Base-by-base conservation (phyloP, 2,888 invertebrate genomes). In the Acanthosepion pharaonis region DNA sequence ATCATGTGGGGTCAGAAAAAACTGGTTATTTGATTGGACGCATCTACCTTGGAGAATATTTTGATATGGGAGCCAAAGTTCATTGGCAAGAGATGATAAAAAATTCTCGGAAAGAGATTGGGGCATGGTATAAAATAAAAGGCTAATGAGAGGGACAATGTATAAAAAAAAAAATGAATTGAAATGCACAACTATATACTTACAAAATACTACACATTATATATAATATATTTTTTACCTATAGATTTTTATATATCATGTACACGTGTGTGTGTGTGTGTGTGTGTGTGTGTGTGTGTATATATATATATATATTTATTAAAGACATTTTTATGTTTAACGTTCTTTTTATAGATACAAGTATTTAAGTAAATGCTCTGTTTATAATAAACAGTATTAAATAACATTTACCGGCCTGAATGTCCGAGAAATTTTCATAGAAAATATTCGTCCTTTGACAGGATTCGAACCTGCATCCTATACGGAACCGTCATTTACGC, bases 41-140 rank as follows among this genome's bases (percentile, higher is more conserved):
- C 48, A 94, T 96, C 42, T 97, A 97, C 95, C 94, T 96, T 8
- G 97, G 97, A 25, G 95, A 96, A 94, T 96, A 96, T 95, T 96
- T 96, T 95, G 96, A 96, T 94, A 91, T 94, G 6, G 95, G 95
- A 33, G 96, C 96, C 28, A 95, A 96, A 94, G 96, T 96, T 20
- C 96, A 97, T 94, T 97, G 96, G 96, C 94, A 95, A 64, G 96
- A 96, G 95, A 97, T 97, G 97, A 95, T 96, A 25, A 95, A 96
- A n/a, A 96, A 96, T 94, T 96, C 96, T 0, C 93, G 97, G 25
- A 96, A 96, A 95, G 96, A 96, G 94, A 96, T 97, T 25, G 96
- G 96, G 28, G 95, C 96, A 91, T 96, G 96, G 95, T 96, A 96
- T 94, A 96, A 96, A 78, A 95, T 96, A 20, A 95, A 95, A 94